Evolutionary conservation across 2,888 invertebrate species (phyloP), one percentile per base, ranked within the genome.

Genomic region (Ormyrus labotus): DNA sequence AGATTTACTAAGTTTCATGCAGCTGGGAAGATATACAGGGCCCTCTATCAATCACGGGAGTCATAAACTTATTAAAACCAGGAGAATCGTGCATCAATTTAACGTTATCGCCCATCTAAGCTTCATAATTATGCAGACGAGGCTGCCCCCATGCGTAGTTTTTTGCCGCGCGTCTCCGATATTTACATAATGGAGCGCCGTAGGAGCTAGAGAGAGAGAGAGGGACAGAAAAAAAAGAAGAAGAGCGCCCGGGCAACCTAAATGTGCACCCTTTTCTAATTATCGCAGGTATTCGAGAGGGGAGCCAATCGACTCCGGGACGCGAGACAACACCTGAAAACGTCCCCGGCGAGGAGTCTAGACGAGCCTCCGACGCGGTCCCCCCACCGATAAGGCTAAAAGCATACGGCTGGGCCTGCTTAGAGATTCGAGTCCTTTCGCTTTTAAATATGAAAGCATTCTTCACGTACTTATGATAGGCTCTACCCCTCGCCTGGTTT

Each of bases 161-260:
- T 11, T 69, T 57, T 72, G 60, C 72, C 55, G 53, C 8, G 2
- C 67, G 10, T 5, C 34, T 34, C 34, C n/a, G n/a, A 68, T 84
- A 85, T 87, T 87, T 86, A 87, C 85, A 85, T 86, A 87, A 87
- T 85, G 85, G 84, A 51, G 64, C 83, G 81, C 45, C 64, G 82
- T 84, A 85, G 9, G 57, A 57, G 4, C 34, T 34, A 34, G 34
- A 34, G 34, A 34, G 34, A 34, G 34, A 34, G 34, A 34, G 34
- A 34, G 34, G 3, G 34, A 19, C 19, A 19, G 19, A 19, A 19
- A 45, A 64, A 51, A 84, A 85, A 87, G 84, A 74, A 11, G 13
- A 74, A 11, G 13, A 53, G 60, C 48, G 60, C 51, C 48, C 65
- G 8, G 51, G n/a, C 9, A 83, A 81, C 80, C 77, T 82, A 80